Conservation (phyloP, 30 jellyfish, hydroid and myxozoan species). For the Hydra vulgaris region DNA sequence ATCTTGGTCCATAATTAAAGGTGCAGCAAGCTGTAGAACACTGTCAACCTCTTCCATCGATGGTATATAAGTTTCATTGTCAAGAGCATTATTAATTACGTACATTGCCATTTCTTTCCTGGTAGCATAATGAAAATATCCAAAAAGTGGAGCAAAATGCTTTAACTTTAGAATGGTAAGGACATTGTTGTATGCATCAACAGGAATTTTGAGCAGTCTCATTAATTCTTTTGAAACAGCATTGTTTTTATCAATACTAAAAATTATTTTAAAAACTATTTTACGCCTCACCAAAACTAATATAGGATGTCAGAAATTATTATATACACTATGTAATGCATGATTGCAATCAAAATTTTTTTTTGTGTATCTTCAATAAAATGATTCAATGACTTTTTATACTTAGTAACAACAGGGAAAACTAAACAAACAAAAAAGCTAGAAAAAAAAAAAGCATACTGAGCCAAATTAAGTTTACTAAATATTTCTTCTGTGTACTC, state of each 20-base stretch:
- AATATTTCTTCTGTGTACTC: slow-evolving; percentile 95
- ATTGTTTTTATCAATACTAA: slow-evolving; percentile 90
- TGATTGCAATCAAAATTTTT: too few relatives aligned
- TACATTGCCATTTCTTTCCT: slow-evolving; percentile 96
- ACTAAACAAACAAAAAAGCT: neutral
- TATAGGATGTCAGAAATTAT: too few relatives aligned
- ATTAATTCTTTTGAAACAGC: slow-evolving; percentile 95
- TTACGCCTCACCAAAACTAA: neutral
- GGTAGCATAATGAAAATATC: slow-evolving; percentile 82
- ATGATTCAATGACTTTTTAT: neutral
- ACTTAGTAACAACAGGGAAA: neutral
- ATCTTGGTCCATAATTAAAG: slow-evolving; percentile 96
- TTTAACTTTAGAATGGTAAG: slow-evolving; percentile 78
- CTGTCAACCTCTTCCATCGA: slow-evolving; percentile 93
- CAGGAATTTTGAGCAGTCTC: slow-evolving; percentile 90
- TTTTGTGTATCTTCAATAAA: too few relatives aligned
- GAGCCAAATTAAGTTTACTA: slow-evolving; percentile 94
- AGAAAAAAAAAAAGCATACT: slow-evolving; percentile 44
- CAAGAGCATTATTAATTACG: slow-evolving; percentile 91
- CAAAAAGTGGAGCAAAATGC: slow-evolving; percentile 94
- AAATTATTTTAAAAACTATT: neutral
- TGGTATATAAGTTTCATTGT: slow-evolving; percentile 73
- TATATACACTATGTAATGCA: too few relatives aligned
- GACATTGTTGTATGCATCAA: slow-evolving; percentile 84
- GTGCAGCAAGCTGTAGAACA: slow-evolving; percentile 81